Evolutionary conservation across 1,140 invertebrate species (phyloP).

Genomic region (Nomia melanderi): DNA sequence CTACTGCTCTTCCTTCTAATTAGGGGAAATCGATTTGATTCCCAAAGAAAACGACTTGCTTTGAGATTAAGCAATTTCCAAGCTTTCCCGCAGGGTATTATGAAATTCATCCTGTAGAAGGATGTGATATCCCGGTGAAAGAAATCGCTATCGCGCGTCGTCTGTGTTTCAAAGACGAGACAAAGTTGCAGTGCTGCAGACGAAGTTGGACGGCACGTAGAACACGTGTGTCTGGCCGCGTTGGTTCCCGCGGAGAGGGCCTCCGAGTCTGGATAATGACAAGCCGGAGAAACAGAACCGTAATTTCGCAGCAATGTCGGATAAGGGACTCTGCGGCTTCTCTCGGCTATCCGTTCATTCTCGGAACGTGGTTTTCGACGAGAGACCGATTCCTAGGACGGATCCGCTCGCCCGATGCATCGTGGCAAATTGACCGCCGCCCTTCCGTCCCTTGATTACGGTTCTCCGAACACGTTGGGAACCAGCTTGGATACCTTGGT

Average conservation of each 20-base stretch:
- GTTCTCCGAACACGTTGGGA: neutral
- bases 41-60: too few relatives aligned
- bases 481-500: too few relatives aligned
- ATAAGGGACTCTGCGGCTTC: constrained; percentile 6
- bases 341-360: constrained; percentile 4
- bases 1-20: too few relatives aligned
- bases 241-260: neutral
- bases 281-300: constrained; percentile 36
- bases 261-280: constrained; percentile 43
- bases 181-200: neutral
- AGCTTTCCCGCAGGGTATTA: too few relatives aligned
- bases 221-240: neutral
- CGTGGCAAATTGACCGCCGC: constrained; percentile 5
- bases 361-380: constrained; percentile 19
- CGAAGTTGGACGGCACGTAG: constrained; percentile 12
- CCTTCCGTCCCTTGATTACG: constrained; percentile 9
- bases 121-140: too few relatives aligned
- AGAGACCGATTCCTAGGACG: constrained; percentile 23
- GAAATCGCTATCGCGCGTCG: neutral
- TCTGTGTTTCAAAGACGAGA: neutral
- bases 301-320: constrained; percentile 48
- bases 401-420: neutral
- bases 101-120: too few relatives aligned
- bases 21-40: too few relatives aligned
- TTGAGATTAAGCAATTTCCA: too few relatives aligned